Base-by-base conservation (phyloP, 2,888 invertebrate species). In the Scrobipalpa costella region DNA sequence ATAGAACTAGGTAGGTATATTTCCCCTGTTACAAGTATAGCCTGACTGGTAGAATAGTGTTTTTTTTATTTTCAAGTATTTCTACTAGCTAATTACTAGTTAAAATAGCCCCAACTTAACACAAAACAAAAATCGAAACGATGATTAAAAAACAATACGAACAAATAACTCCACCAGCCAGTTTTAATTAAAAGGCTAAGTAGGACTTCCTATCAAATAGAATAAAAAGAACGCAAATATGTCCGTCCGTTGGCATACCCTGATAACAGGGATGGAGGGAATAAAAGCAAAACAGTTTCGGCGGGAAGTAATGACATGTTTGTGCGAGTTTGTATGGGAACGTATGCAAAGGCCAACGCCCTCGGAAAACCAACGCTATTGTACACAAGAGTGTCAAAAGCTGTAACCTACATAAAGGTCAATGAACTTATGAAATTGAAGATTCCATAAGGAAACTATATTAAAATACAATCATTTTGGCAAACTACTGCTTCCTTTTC, bases 221-320 rank as follows among this genome's bases (percentile, higher is more conserved):
- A 84, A 84, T 76, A 80, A 80, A 81, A 79, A 27, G 27, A 27
- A 27, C 27, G 5, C 76, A 73, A 77, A 66, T 68, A 68, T 63
- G 71, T 74, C 76, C 76, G 77, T 81, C 78, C 78, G 76, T 78
- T 71, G 73, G 76, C 78, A 78, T 78, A 76, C 75, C 74, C 73
- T 76, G 75, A 81, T 81, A 81, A 77, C 71, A 83, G 83, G 82
- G 83, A 80, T 78, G 80, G 81, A 82, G 76, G 72, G 71, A 79
- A 77, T 72, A 77, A 70, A 76, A 85, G 75, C 77, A 86, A 87
- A 87, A 84, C n/a, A 78, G 77, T 78, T 78, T 68, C 71, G 69
- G 78, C 55, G 80, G 83, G 82, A 79, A 77, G 77, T 83, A 84
- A 86, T 81, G 81, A 85, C 82, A 80, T 78, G 72, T 76, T 81